Evolutionary conservation across 2,888 invertebrate genomes (phyloP).

Genomic region (Salticus scenicus): DNA sequence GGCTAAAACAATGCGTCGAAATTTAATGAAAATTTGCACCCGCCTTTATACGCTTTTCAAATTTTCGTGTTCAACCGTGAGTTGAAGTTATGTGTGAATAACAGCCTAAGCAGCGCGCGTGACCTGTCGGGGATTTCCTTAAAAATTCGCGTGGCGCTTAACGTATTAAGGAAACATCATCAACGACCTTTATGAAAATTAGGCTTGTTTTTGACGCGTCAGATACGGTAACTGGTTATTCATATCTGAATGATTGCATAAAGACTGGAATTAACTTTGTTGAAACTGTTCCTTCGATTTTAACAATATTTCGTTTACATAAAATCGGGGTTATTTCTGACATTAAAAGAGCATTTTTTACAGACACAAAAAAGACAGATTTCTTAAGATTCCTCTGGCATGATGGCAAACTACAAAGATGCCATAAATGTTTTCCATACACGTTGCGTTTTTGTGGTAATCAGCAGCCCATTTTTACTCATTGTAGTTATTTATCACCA

Average conservation of each 20-base stretch:
- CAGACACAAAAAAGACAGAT: too few relatives aligned
- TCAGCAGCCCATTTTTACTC: neutral
- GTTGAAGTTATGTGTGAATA: too few relatives aligned
- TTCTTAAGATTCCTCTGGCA: neutral
- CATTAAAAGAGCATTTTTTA: neutral
- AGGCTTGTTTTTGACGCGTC: neutral
- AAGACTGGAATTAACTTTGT: neutral
- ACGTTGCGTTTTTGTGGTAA: neutral
- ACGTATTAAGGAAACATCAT: too few relatives aligned
- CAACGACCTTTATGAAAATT: too few relatives aligned
- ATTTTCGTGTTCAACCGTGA: too few relatives aligned
- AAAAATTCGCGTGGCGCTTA: too few relatives aligned
- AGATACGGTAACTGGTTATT: neutral
- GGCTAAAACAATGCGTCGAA: too few relatives aligned
- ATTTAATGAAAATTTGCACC: too few relatives aligned
- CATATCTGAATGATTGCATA: neutral
- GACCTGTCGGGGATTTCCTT: too few relatives aligned
- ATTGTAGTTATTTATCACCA: neutral
- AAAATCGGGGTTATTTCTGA: neutral
- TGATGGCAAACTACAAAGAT: neutral
- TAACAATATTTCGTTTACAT: neutral
- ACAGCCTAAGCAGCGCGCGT: too few relatives aligned
- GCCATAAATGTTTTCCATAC: too few relatives aligned
- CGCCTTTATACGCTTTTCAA: too few relatives aligned
- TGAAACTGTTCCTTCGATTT: neutral